phyloP scores from a whole-genome alignment of 2,797 vertebrate species.

The Danionella dracula region DNA sequence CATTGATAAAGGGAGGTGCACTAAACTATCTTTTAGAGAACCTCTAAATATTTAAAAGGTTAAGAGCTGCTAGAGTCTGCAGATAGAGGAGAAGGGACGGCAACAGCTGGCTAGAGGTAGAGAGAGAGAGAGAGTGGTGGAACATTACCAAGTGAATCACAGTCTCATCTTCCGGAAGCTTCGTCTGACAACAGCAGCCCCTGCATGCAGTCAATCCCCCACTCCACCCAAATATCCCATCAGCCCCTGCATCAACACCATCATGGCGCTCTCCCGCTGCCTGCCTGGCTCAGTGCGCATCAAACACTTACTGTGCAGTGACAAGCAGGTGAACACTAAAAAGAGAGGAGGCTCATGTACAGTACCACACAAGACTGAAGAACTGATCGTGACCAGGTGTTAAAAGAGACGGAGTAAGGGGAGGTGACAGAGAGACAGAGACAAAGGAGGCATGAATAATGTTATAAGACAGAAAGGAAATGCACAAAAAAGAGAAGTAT shows the following conservation, averaged over 20 bases:
- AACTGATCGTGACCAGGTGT: neutral
- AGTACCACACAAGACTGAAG: neutral
- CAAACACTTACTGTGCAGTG: neutral
- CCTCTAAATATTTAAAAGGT: conserved; percentile 17
- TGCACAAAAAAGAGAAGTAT: neutral
- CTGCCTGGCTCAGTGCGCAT: conserved; percentile 28
- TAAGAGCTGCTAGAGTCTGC: neutral
- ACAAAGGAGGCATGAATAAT: neutral
- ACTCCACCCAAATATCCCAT: conserved; percentile 20
- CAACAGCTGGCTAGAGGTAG: conserved; percentile 5
- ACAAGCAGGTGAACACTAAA: neutral
- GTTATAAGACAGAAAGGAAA: neutral
- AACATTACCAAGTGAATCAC: conserved; percentile 1
- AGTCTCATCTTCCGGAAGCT: neutral
- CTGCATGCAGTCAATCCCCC: neutral
- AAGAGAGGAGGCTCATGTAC: neutral
- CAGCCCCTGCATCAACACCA: conserved; percentile 15
- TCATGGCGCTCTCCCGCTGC: conserved; percentile 36
- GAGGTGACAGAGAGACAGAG: neutral
- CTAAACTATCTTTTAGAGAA: neutral
- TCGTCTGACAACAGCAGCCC: neutral
- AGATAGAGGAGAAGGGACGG: neutral
- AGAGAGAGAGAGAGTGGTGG: neutral
- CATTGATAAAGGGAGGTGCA: neutral
- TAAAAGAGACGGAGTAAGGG: conserved; percentile 1